phyloP scores from a whole-genome alignment of 2,113 vertebrate genomes.

The Gallinago media region DNA sequence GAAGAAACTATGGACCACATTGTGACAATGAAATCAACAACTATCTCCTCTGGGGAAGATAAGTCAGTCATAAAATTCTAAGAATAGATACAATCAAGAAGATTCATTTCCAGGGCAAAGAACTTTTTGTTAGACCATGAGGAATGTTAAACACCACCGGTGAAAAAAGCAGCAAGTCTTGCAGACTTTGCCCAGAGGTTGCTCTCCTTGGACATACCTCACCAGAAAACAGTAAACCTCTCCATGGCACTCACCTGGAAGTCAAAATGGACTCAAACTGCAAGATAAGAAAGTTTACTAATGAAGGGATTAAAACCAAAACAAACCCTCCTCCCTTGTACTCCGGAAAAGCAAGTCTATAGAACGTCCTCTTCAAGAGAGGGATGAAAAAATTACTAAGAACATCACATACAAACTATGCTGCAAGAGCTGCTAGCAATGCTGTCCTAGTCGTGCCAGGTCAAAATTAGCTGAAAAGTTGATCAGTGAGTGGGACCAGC shows the following conservation, averaged over 20 bases:
- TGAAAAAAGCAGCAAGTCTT: neutral
- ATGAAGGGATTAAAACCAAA: neutral
- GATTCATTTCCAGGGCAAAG: conserved; percentile 13
- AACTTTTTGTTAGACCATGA: neutral
- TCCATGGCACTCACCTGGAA: neutral
- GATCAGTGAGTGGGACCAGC: too few species aligned
- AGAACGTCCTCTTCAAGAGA: neutral
- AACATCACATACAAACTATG: too few species aligned
- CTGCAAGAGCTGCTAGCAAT: too few species aligned
- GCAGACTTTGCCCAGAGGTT: conserved; percentile 32
- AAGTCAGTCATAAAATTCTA: neutral
- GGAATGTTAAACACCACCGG: neutral
- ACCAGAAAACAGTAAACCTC: neutral
- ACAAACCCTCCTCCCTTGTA: accelerated
- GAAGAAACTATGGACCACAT: neutral
- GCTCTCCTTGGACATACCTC: neutral
- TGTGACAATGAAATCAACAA: neutral
- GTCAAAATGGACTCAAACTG: neutral
- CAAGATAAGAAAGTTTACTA: neutral
- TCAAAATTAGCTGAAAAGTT: too few species aligned
- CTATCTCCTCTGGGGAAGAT: neutral
- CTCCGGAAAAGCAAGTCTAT: neutral
- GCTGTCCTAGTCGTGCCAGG: too few species aligned
- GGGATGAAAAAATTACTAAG: neutral
- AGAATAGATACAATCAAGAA: conserved; percentile 25